phyloP scores from a whole-genome alignment of 30 jellyfish, hydroid and myxozoan genomes.

The Phacellophora camtschatica region DNA sequence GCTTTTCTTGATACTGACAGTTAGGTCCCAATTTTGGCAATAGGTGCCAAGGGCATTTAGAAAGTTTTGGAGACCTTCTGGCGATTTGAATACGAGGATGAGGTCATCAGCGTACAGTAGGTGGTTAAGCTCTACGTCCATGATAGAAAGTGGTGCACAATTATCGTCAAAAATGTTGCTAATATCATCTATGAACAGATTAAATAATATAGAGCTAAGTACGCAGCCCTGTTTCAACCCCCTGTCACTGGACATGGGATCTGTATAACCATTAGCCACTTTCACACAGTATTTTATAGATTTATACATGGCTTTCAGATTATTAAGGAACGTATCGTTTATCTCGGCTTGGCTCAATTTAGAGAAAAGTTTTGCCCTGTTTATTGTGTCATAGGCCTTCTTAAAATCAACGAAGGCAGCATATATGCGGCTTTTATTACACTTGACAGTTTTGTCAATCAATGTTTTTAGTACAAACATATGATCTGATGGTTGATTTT shows the following conservation, averaged over 20 bases:
- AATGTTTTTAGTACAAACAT: conserved; percentile 13
- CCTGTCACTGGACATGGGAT: not conserved
- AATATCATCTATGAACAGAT: not conserved
- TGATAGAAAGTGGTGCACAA: not conserved
- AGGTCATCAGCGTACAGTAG: conserved; percentile 10
- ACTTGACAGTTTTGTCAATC: not conserved
- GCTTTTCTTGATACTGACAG: conserved; percentile 11
- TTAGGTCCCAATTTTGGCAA: not conserved
- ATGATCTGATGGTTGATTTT: not conserved
- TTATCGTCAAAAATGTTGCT: not conserved
- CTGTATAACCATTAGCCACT: not conserved
- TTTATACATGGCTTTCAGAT: not conserved
- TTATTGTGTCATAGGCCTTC: conserved; percentile 28
- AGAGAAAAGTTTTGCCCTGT: not conserved
- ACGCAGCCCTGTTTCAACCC: conserved; percentile 21
- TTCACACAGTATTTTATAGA: not conserved
- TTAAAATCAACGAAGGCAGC: not conserved
- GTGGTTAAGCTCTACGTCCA: not conserved
- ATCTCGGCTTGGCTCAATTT: not conserved
- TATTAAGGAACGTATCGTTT: not conserved
- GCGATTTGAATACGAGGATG: not conserved
- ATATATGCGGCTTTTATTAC: not conserved
- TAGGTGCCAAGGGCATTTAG: not conserved
- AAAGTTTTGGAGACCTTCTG: not conserved
- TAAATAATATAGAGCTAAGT: not conserved